Base-by-base conservation (phyloP, 1,140 invertebrate species). In the Drosophila varians region DNA sequence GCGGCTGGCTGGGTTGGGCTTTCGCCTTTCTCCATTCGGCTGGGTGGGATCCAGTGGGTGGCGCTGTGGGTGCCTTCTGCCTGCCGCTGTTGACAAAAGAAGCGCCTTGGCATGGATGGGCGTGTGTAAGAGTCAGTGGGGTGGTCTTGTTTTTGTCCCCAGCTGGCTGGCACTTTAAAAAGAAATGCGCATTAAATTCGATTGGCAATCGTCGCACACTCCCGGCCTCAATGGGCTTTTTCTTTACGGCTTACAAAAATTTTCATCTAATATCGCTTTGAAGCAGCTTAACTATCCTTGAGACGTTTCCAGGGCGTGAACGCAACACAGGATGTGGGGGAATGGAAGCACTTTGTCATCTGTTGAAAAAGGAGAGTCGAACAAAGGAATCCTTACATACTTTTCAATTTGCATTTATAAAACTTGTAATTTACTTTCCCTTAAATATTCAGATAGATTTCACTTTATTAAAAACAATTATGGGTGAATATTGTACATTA, bases 1-100 rank as follows among this genome's bases (percentile, higher is more conserved):
- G 73, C 76, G 80, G 82, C 80, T 83, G 75, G 79, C 80, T 83
- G 79, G 64, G 48, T 75, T 58, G 64, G 66, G 47, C 49, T 42
- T 77, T 48, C 18, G 31, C 34, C 34, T 55, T 18, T 34, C 16
- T 36, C n/a, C 26, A 8, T 9, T 11, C 28, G 6, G 25, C 8
- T 8, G 25, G 36, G 2, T 11, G 31, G 36, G 36, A 38, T 38
- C 11, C 26, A 52, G 21, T 65, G 25, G 62, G 25, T 19, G 43
- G 3, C 12, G n/a, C 42, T 18, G 4, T 16, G n/a, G 54, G 43
- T 38, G 11, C 5, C 4, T 34, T 36, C 16, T 40, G 26, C 9
- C 42, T 31, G 23, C 46, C 28, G 38, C 36, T 51, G 18, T 58
- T 60, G 61, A 53, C 45, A 73, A 73, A 69, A 42, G 65, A 46